Evolutionary conservation across 1,140 invertebrate species (phyloP).

Genomic region (Acromyrmex charruanus): DNA sequence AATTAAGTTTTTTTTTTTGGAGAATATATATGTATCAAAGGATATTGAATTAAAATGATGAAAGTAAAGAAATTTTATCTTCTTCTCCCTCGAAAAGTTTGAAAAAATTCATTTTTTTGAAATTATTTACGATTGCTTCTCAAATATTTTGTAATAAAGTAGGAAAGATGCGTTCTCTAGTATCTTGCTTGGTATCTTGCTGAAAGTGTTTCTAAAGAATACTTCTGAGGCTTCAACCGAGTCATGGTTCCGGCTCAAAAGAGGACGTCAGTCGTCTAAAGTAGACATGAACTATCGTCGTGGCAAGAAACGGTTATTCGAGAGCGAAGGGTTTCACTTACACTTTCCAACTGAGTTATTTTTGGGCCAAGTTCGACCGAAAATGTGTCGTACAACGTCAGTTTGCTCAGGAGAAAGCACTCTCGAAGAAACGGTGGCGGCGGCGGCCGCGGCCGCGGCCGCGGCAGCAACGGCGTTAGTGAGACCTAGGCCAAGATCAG

Average conservation of each 20-base stretch:
- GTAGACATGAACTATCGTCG: slow-evolving; percentile 32
- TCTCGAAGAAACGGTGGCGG: not conserved
- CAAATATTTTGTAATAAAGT: not conserved
- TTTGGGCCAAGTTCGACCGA: slow-evolving; percentile 75
- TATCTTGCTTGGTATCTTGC: not conserved
- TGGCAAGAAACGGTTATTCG: slow-evolving; percentile 30
- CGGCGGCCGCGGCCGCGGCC: not conserved
- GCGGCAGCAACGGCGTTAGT: not conserved
- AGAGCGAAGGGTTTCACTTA: slow-evolving; percentile 70
- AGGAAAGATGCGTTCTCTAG: not conserved
- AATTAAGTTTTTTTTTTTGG: not conserved
- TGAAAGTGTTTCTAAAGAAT: not conserved
- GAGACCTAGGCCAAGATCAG: slow-evolving; percentile 65
- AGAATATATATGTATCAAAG: not conserved
- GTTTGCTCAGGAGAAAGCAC: slow-evolving; percentile 71
- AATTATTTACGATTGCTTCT: not conserved
- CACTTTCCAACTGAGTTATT: slow-evolving; percentile 69
- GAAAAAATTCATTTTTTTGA: not conserved
- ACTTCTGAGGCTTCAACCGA: not conserved
- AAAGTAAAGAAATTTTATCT: not conserved
- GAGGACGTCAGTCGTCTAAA: slow-evolving; percentile 18
- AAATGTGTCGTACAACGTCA: slow-evolving; percentile 60
- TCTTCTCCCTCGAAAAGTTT: not conserved
- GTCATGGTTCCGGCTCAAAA: slow-evolving; percentile 1
- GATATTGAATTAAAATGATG: not conserved